Conservation (phyloP, 2,888 invertebrate genomes). For the Apoderus coryli region DNA sequence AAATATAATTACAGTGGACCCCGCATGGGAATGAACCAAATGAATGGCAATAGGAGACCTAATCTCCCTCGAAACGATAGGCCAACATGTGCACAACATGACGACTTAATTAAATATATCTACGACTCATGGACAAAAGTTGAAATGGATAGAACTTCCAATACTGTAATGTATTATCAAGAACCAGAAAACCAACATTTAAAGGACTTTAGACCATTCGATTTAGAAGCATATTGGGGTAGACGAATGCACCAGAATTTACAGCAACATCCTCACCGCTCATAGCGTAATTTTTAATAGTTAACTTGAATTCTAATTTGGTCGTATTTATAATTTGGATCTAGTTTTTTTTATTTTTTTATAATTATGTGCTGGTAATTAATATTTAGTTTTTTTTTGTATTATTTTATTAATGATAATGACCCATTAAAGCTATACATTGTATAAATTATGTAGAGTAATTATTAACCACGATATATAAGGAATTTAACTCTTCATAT, state of each 20-base stretch:
- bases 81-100: conserved; percentile 40
- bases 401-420: no score
- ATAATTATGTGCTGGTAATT: no score
- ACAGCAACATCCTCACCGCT: conserved; percentile 20
- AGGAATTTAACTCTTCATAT: no score
- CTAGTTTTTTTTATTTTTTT: no score
- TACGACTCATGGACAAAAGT: conserved; percentile 54
- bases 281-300: no score
- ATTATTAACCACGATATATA: no score
- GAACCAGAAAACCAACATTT: conserved; percentile 40
- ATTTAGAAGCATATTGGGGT: conserved; percentile 64
- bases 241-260: conserved; percentile 54
- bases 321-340: no score
- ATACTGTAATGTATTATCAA: conserved; percentile 48
- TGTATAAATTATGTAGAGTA: no score
- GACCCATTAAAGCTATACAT: no score
- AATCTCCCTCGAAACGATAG: conserved; percentile 15
- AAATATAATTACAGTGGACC: conserved; percentile 25
- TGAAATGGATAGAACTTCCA: conserved; percentile 24
- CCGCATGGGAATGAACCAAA: conserved; percentile 30
- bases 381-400: no score
- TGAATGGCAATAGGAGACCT: conserved; percentile 26
- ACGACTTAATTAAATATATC: conserved; percentile 66
- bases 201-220: conserved; percentile 63
- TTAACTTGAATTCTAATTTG: no score